Base-by-base conservation (phyloP, 2,113 vertebrate species). In the Phrynosoma blainvillii region DNA sequence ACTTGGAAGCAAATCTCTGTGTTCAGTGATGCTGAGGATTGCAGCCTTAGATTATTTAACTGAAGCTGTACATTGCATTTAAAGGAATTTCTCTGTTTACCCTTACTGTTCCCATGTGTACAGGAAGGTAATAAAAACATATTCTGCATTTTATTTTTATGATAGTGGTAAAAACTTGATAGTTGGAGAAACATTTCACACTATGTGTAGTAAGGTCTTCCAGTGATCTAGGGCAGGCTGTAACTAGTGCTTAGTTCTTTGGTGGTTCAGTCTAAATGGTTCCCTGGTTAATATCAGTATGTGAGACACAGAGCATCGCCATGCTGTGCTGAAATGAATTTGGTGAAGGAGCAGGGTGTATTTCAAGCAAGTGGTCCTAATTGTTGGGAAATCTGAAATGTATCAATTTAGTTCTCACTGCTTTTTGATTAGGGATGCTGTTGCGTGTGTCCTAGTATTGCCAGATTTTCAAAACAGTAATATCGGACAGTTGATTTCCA, bases 141-240 rank as follows among this genome's bases (percentile, higher is more conserved):
- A 81, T 76, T 76, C n/a, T 10, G 71, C 27, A 52, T 59, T 87
- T 81, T 59, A 75, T 82, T 74, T 74, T 75, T 87, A 82, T 42
- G 56, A n/a, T 30, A 16, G 74, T 68, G 56, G n/a, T 74, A 52
- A 36, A 66, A 32, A 20, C 42, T 2, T 32, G 68, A 32, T 47
- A 62, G 68, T 52, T 75, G 36, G 56, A 68, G 40, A 66, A 82
- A 76, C 23, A 30, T 47, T 88, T 83, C 36, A 40, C 54, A 36
- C 32, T 10, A 80, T 42, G 42, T 36, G 80, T 54, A 66, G 66
- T 8, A 62, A 76, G 66, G 76, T 36, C 73, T 82, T 88, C 73
- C 4, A 27, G 25, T 80, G 23, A 87, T 71, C 70, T 27, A 13
- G 8, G n/a, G n/a, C 59, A 27, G 59, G 21, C 52, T 52, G 6